A percentile compares a stretch with the other conserved stretches of the same genome.
Conservation (phyloP, 2,113 vertebrate species). For the Ivindomyrus marchei region DNA sequence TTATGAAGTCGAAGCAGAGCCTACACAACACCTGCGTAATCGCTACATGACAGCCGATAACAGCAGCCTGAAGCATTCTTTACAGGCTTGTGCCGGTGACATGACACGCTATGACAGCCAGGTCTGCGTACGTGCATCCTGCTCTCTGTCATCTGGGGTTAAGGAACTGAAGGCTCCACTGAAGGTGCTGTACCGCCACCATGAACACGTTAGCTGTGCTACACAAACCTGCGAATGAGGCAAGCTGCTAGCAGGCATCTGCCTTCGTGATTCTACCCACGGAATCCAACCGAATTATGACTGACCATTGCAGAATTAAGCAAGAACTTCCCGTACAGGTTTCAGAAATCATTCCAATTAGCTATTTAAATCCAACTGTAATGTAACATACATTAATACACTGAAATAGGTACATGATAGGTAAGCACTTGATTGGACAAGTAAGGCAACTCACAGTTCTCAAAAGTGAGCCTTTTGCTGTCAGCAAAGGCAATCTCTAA, state of each 20-base stretch:
- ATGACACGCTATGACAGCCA: not conserved
- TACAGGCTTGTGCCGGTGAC: not conserved
- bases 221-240: not conserved
- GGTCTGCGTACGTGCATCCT: not conserved
- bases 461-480: not conserved
- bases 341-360: not conserved
- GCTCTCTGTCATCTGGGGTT: slow-evolving; percentile 5
- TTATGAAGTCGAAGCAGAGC: not conserved
- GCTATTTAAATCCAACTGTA: not conserved
- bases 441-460: not conserved
- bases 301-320: not conserved
- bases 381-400: not conserved
- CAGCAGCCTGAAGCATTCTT: slow-evolving; percentile 10
- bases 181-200: not conserved
- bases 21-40: not conserved
- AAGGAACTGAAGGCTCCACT: not conserved
- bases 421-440: not conserved
- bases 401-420: not conserved
- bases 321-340: not conserved
- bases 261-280: not conserved
- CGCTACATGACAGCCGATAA: slow-evolving; percentile 14
- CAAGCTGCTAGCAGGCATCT: not conserved
- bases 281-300: not conserved
- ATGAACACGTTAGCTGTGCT: not conserved
- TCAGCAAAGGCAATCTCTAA: not conserved